phyloP scores from a whole-genome alignment of 2,113 vertebrate genomes.

The Indri indri region DNA sequence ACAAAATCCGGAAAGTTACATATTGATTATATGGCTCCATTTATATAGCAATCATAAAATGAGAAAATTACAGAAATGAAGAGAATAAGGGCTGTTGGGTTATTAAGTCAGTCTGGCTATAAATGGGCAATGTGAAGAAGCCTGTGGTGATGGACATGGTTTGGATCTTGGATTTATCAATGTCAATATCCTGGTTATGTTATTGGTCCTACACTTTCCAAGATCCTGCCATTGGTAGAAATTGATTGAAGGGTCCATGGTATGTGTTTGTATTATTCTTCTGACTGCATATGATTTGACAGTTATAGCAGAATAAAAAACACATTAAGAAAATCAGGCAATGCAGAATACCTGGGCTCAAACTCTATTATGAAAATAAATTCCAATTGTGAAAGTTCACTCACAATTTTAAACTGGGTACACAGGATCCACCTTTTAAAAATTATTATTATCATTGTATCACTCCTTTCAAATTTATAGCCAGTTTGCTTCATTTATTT shows the following conservation, averaged over 20 bases:
- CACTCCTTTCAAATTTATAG: not conserved
- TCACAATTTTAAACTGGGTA: not conserved
- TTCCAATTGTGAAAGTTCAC: not conserved
- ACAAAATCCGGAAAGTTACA: not conserved
- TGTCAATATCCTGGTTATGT: not conserved
- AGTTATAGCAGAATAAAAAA: not conserved
- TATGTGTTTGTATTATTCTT: not conserved
- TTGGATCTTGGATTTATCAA: not conserved
- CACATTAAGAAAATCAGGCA: not conserved
- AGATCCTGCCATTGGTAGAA: not conserved
- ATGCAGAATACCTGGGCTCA: not conserved
- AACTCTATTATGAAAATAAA: not conserved
- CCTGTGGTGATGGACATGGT: not conserved
- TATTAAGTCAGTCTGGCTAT: not conserved
- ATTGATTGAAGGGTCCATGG: not conserved
- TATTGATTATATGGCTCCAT: not conserved
- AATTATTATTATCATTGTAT: not conserved
- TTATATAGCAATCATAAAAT: not conserved
- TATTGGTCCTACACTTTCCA: not conserved
- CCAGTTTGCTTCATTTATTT: not conserved
- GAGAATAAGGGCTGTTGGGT: not conserved
- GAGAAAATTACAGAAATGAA: not conserved
- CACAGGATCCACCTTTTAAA: rapidly evolving
- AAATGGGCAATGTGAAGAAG: rapidly evolving
- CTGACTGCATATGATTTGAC: not conserved